Percentiles rank a stretch among this genome's conserved stretches.
phyloP scores from a whole-genome alignment of 2,888 invertebrate species.

The Tachina lurida region DNA sequence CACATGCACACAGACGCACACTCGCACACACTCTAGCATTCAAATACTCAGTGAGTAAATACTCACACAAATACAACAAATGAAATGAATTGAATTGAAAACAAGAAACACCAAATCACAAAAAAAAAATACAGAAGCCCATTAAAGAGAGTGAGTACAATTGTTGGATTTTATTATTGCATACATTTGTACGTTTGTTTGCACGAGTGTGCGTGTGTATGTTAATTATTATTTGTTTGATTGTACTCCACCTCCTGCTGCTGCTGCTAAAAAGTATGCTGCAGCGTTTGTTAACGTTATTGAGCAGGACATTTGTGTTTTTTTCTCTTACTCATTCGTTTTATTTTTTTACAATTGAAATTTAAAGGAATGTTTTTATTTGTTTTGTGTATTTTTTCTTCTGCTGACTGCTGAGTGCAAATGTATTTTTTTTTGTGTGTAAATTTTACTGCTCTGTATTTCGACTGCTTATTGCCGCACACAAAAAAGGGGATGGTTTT shows the following conservation, averaged over 20 bases:
- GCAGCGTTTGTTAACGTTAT: slow-evolving; percentile 56
- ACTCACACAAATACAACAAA: slow-evolving; percentile 66
- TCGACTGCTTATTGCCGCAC: slow-evolving; percentile 55
- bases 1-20: slow-evolving; percentile 7
- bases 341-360: slow-evolving; percentile 58
- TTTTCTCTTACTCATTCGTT: slow-evolving; percentile 12
- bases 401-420: slow-evolving; percentile 5
- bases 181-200: slow-evolving; percentile 51
- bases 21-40: not conserved
- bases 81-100: slow-evolving; percentile 65
- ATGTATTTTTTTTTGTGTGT: slow-evolving; percentile 1
- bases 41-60: slow-evolving; percentile 59
- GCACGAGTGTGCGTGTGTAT: slow-evolving; percentile 21
- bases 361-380: slow-evolving; percentile 65
- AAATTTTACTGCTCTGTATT: slow-evolving; percentile 56
- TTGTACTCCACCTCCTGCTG: slow-evolving; percentile 71
- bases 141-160: slow-evolving; percentile 66
- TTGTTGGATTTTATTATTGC: slow-evolving; percentile 57
- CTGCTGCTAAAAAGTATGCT: slow-evolving; percentile 33
- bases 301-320: slow-evolving; percentile 59
- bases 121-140: slow-evolving; percentile 25
- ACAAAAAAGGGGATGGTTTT: slow-evolving; percentile 69
- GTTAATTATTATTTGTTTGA: slow-evolving; percentile 62
- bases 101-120: slow-evolving; percentile 45
- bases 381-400: slow-evolving; percentile 53